Evolutionary conservation across 2,888 invertebrate genomes (phyloP).

Genomic region (Cheilosia grossa): DNA sequence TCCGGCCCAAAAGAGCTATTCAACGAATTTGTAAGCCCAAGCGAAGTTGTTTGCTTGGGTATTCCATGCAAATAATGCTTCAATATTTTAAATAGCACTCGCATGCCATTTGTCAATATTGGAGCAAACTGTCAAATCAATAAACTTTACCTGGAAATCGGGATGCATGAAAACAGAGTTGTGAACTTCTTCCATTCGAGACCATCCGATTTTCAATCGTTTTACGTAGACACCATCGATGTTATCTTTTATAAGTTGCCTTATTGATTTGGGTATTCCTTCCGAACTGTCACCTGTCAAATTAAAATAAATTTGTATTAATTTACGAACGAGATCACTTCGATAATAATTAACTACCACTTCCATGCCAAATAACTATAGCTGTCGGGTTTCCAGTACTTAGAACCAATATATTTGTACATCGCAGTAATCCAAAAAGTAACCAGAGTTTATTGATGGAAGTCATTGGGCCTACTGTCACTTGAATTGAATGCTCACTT

Average conservation of each 20-base stretch:
- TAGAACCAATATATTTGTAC: neutral
- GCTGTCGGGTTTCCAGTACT: conserved; percentile 82
- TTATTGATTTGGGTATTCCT: conserved; percentile 84
- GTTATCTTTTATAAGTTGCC: conserved; percentile 87
- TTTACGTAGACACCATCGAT: conserved; percentile 91
- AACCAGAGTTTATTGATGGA: conserved; percentile 33
- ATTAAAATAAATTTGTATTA: conserved; percentile 9
- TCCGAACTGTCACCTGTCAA: conserved; percentile 91
- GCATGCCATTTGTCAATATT: too few relatives aligned
- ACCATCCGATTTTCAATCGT: conserved; percentile 91
- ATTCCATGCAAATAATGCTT: too few relatives aligned
- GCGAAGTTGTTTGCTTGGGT: too few relatives aligned
- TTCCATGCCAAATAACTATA: conserved; percentile 96
- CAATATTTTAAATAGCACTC: too few relatives aligned
- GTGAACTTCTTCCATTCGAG: conserved; percentile 87
- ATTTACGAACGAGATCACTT: conserved; percentile 16
- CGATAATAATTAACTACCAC: conserved; percentile 86
- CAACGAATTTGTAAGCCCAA: too few relatives aligned
- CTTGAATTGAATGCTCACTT: conserved; percentile 29
- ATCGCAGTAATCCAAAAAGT: conserved; percentile 31
- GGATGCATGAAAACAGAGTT: conserved; percentile 91
- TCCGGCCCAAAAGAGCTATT: too few relatives aligned
- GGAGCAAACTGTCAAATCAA: neutral
- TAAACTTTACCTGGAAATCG: conserved; percentile 86
- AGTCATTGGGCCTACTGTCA: conserved; percentile 48